These are phyloP conservation scores for Drosophila tanythrix DNA, from an alignment of 2,888 invertebrate species.

Conservation along the genomic window DNA sequence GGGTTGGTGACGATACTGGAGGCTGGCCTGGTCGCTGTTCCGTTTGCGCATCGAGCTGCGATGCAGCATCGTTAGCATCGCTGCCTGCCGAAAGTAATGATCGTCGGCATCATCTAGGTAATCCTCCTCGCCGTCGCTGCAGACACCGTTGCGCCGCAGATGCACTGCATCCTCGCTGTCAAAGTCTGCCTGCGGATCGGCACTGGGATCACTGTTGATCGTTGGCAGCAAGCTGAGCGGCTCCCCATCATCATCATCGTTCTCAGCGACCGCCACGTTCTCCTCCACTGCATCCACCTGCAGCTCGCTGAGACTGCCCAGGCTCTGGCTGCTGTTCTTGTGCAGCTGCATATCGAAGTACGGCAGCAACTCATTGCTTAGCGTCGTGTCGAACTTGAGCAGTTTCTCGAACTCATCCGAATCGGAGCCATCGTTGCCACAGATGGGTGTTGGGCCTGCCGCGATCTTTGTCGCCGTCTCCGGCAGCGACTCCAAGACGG, in stretches of 20 bases:
- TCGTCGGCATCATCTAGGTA: conserved; percentile 81
- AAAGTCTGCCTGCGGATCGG: conserved; percentile 77
- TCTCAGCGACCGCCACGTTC: conserved; percentile 35
- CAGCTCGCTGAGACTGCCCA: conserved; percentile 82
- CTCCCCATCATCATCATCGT: conserved; percentile 67
- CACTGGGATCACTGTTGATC: conserved; percentile 81
- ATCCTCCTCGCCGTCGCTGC: conserved; percentile 82
- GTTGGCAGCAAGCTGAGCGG: conserved; percentile 78
- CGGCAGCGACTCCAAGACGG: conserved; percentile 6
- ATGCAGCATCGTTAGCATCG: conserved; percentile 83
- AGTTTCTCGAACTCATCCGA: conserved; percentile 84
- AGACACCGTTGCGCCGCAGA: conserved; percentile 74
- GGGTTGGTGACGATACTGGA: conserved; percentile 74
- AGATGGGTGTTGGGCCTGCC: conserved; percentile 26
- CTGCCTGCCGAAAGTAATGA: conserved; percentile 83
- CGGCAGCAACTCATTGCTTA: conserved; percentile 83
- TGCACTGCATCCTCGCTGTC: conserved; percentile 46
- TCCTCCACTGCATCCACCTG: conserved; percentile 57
- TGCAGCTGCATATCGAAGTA: conserved; percentile 84
- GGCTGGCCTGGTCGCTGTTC: conserved; percentile 78
- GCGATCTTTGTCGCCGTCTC: conserved; percentile 6
- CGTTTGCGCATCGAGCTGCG: conserved; percentile 84
- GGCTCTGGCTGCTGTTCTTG: conserved; percentile 79
- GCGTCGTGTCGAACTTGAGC: conserved; percentile 82
- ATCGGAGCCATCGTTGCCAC: conserved; percentile 75